A percentile compares a stretch with the other conserved stretches of the same genome.
Conservation (phyloP, 2,888 invertebrate species). For the Drosophila demipolita region DNA sequence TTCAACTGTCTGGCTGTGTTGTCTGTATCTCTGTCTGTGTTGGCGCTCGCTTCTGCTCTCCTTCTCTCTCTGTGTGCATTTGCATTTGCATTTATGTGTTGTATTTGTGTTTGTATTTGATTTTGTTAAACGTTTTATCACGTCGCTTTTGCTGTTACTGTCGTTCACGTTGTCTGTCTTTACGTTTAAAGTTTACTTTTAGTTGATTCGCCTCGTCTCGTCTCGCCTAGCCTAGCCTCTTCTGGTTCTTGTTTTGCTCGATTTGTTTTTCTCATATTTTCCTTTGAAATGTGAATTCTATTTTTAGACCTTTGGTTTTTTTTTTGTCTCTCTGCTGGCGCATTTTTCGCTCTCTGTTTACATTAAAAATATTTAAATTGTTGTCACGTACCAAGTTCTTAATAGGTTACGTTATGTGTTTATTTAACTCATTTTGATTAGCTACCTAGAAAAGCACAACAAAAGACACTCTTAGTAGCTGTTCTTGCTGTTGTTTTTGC, state of each 20-base stretch:
- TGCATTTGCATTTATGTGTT: conserved; percentile 33
- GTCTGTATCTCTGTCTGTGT: conserved; percentile 3
- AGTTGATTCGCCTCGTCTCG: conserved; percentile 32
- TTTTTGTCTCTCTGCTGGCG: conserved; percentile 33
- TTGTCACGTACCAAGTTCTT: conserved; percentile 80
- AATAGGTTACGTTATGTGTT: conserved; percentile 80
- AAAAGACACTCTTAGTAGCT: conserved; percentile 58
- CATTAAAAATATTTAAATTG: conserved; percentile 80
- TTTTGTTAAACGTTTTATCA: conserved; percentile 74
- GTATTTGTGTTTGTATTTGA: conserved; percentile 46
- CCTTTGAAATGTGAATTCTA: conserved; percentile 68
- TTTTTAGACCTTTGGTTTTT: conserved; percentile 63
- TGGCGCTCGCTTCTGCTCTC: conserved; percentile 2
- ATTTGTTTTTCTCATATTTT: conserved; percentile 70
- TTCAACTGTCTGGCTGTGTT: conserved; percentile 4
- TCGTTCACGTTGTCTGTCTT: conserved; percentile 31
- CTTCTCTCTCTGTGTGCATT: conserved; percentile 34
- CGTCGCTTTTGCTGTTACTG: conserved; percentile 40
- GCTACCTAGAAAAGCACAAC: conserved; percentile 66
- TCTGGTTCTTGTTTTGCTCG: conserved; percentile 53
- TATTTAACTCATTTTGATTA: conserved; percentile 80
- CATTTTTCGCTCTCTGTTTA: conserved; percentile 68
- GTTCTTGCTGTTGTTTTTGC: conserved; percentile 5
- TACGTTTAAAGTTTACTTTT: conserved; percentile 57
- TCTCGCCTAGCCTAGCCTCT: conserved; percentile 31